Base-by-base conservation (phyloP, 2,113 vertebrate species). In the Aegithalos caudatus region DNA sequence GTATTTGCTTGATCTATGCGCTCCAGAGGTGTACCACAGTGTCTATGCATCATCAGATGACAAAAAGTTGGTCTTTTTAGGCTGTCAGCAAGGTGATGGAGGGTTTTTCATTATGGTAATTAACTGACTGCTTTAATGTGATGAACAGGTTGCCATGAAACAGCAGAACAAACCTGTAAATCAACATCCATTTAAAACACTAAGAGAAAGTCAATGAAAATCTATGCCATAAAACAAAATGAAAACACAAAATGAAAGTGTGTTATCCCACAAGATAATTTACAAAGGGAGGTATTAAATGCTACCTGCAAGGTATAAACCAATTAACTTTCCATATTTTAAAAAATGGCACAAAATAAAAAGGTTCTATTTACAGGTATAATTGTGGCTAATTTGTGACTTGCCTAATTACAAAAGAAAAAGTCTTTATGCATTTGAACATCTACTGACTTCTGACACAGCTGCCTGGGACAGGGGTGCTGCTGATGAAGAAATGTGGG, bases 41-140 rank as follows among this genome's bases (percentile, higher is more conserved):
- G 90, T 40, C 81, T 58, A 13, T 65, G 38, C 64, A 42, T 54
- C 67, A 23, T 14, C 65, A 58, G 67, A 83, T 66, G 62, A 83
- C 80, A 83, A 83, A 88, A 83, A 56, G 35, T 35, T 51, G 44
- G 22, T 64, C 62, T 89, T 24, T 80, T 91, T 77, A 72, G 92
- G 45, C 62, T 92, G 86, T 51, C 86, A 94, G 38, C 98, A 99
- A 97, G 96, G 98, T 97, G 90, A 95, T 71, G 45, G 51, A 93
- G 86, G 38, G 56, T 76, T 98, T 97, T 97, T 86, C 92, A 95
- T 95, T 93, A 70, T 69, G 64, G 86, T 96, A 95, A 90, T 97
- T 84, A 60, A 83, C 79, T 20, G 40, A 96, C 65, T 31, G 7
- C 37, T 91, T 96, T 77, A 64, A 42, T 37, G 51, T 91, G 91